Percentiles rank a stretch among this genome's conserved stretches.
These are phyloP conservation scores for Parnassius smintheus DNA, from an alignment of 2,888 invertebrate species.

Conservation along the genomic window DNA sequence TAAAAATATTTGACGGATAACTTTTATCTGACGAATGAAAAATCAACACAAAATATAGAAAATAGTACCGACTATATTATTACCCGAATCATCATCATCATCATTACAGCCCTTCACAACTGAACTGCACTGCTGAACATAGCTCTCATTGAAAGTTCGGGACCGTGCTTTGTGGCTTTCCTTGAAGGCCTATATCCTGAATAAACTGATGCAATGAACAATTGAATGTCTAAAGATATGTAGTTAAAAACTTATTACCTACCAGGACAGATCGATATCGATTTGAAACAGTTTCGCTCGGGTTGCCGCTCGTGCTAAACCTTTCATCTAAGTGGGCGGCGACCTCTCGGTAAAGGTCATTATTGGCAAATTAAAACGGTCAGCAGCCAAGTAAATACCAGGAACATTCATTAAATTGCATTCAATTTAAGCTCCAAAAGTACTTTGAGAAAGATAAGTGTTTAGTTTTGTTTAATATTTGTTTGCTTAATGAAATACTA, in stretches of 20 bases:
- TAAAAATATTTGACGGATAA: no score
- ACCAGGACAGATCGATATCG: slow-evolving; percentile 48
- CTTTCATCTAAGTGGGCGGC: slow-evolving; percentile 41
- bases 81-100: no score
- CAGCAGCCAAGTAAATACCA: slow-evolving; percentile 29
- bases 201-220: slow-evolving; percentile 33
- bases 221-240: slow-evolving; percentile 43
- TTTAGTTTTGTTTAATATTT: no score
- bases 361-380: slow-evolving; percentile 37
- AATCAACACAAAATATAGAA: no score
- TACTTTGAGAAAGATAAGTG: neutral
- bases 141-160: no score
- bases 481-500: no score
- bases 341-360: slow-evolving; percentile 41
- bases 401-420: slow-evolving; percentile 20
- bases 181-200: neutral
- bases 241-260: slow-evolving; percentile 56
- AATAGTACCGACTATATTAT: no score
- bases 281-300: slow-evolving; percentile 43
- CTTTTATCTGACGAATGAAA: no score
- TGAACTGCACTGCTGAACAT: no score
- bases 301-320: slow-evolving; percentile 39
- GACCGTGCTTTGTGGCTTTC: no score
- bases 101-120: no score
- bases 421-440: slow-evolving; percentile 19